Conservation (phyloP, 2,888 invertebrate species). For the Cheilosia scutellata region DNA sequence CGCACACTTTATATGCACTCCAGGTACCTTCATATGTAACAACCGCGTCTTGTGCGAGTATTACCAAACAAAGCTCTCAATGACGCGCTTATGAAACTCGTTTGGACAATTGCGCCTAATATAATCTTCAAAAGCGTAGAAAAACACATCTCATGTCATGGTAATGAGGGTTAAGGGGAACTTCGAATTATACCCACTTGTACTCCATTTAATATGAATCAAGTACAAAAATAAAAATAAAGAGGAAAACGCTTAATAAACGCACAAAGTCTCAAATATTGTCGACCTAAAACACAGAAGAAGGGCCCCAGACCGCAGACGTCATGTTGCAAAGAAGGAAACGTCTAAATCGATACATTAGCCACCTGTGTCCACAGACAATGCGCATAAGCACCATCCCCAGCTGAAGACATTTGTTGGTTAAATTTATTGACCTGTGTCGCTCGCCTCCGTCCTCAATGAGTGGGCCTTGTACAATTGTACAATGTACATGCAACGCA, state of each 20-base stretch:
- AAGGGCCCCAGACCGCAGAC: slow-evolving; percentile 10
- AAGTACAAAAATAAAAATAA: slow-evolving; percentile 39
- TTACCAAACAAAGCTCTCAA: slow-evolving; percentile 67
- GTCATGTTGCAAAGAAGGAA: slow-evolving; percentile 26
- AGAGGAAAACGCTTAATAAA: slow-evolving; percentile 28
- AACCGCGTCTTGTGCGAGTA: slow-evolving; percentile 27
- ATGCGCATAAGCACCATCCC: background rate
- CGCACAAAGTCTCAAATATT: background rate
- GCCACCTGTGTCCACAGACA: slow-evolving; percentile 8
- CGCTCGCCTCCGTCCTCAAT: slow-evolving; percentile 3
- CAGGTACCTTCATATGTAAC: slow-evolving; percentile 73
- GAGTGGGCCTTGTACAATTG: slow-evolving; percentile 12
- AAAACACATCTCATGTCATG: slow-evolving; percentile 24
- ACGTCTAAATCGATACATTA: slow-evolving; percentile 6
- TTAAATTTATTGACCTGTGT: slow-evolving; percentile 48
- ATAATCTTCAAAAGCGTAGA: slow-evolving; percentile 52
- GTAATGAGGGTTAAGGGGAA: slow-evolving; percentile 28
- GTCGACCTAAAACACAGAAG: background rate
- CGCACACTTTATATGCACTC: slow-evolving; percentile 68
- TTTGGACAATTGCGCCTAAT: slow-evolving; percentile 67
- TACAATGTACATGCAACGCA: slow-evolving; percentile 15
- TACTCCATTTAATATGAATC: slow-evolving; percentile 51
- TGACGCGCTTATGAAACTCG: slow-evolving; percentile 68
- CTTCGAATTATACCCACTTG: background rate
- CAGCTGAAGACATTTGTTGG: slow-evolving; percentile 1